phyloP scores from a whole-genome alignment of 2,113 vertebrate species.

The Engystomops pustulosus region DNA sequence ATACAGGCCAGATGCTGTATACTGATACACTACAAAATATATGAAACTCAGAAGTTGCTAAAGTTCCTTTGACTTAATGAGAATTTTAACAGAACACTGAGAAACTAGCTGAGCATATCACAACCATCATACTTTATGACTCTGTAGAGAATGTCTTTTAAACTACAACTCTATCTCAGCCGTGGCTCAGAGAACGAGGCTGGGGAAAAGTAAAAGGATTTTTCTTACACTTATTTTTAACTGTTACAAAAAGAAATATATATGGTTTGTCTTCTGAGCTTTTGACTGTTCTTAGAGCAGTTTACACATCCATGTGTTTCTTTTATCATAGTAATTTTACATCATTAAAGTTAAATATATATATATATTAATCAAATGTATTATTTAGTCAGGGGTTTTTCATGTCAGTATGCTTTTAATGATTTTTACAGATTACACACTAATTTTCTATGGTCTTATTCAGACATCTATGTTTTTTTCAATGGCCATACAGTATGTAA shows the following conservation, averaged over 20 bases:
- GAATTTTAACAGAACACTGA: constrained; percentile 50
- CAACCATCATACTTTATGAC: constrained; percentile 37
- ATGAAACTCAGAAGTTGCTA: constrained; percentile 43
- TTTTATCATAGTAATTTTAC: background rate
- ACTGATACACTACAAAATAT: constrained; percentile 45
- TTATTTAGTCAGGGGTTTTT: no score
- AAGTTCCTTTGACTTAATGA: constrained; percentile 52
- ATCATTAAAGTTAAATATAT: no score
- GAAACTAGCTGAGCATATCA: constrained; percentile 49
- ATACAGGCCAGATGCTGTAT: constrained; percentile 43
- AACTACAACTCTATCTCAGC: constrained; percentile 31
- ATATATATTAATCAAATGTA: no score
- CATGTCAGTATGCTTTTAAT: no score
- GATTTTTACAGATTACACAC: no score
- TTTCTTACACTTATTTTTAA: constrained; percentile 46
- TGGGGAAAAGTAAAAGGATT: constrained; percentile 30
- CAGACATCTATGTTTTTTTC: no score
- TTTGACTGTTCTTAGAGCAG: constrained; percentile 3
- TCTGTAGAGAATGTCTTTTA: constrained; percentile 43
- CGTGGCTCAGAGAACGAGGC: background rate
- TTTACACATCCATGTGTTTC: background rate
- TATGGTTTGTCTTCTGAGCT: background rate
- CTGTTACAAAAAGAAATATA: constrained; percentile 28
- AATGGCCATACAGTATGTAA: no score
- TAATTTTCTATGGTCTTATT: no score